These are phyloP conservation scores for Polyodon spathula DNA, from an alignment of 2,113 vertebrate genomes.

Conservation along the genomic window DNA sequence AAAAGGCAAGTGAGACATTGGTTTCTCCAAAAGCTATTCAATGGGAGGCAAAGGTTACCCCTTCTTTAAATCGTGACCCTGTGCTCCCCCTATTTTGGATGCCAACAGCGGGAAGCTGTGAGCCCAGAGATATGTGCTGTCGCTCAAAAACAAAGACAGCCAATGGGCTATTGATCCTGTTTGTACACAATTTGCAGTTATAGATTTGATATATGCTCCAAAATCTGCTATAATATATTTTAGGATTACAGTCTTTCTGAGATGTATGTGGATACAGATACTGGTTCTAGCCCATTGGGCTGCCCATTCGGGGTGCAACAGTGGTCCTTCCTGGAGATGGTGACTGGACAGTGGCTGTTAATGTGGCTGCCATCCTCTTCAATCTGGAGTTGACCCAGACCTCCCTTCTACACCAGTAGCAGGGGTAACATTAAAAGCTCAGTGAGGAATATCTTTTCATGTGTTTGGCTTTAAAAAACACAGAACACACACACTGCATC, in stretches of 20 bases:
- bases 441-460: too few species aligned
- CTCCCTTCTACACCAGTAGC: neutral
- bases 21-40: slow-evolving; percentile 55
- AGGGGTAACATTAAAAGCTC: slow-evolving; percentile 29
- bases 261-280: too few species aligned
- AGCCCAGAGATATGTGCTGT: slow-evolving; percentile 34
- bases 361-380: slow-evolving; percentile 30
- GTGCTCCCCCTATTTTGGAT: slow-evolving; percentile 28
- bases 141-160: slow-evolving; percentile 26
- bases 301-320: slow-evolving; percentile 37
- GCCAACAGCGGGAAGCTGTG: slow-evolving; percentile 38
- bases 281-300: slow-evolving; percentile 12
- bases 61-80: slow-evolving; percentile 36
- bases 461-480: too few species aligned
- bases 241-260: too few species aligned
- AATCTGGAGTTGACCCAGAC: neutral
- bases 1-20: slow-evolving; percentile 68
- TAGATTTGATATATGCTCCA: too few species aligned
- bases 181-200: too few species aligned
- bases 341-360: slow-evolving; percentile 41
- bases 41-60: slow-evolving; percentile 34
- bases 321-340: slow-evolving; percentile 28
- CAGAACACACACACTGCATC: too few species aligned
- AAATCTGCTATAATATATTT: too few species aligned
- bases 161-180: slow-evolving; percentile 18